Percentiles rank a stretch among this genome's conserved stretches.
These are phyloP conservation scores for Muricea muricata DNA, from an alignment of 92 coral and sea anemone species.

Conservation along the genomic window DNA sequence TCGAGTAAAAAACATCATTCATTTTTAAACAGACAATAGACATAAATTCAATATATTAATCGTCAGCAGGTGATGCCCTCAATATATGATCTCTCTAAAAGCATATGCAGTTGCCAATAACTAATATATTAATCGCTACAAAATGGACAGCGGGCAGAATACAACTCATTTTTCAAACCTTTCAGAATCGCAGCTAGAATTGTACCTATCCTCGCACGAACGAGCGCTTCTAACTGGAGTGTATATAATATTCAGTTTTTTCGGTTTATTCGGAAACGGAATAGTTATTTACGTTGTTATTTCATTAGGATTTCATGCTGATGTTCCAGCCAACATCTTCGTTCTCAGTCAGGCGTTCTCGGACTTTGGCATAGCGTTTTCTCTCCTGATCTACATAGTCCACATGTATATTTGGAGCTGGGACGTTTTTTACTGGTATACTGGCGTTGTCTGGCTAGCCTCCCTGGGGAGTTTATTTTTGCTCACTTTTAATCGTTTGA, in stretches of 20 bases:
- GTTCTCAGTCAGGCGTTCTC: conserved; percentile 39
- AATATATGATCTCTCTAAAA: background rate
- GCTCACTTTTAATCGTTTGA: conserved; percentile 21
- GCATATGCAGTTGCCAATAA: background rate
- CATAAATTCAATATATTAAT: background rate
- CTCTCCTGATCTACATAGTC: background rate
- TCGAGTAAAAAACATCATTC: background rate
- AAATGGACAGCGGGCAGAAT: background rate
- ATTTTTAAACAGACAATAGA: background rate
- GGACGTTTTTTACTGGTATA: conserved; percentile 26
- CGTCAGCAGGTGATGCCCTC: background rate
- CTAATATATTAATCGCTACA: too few species aligned
- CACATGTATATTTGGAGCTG: conserved; percentile 22
- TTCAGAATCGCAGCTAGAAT: background rate
- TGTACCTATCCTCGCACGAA: background rate
- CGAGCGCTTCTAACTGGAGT: conserved; percentile 4
- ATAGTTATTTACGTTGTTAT: background rate
- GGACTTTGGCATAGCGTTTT: conserved; percentile 6
- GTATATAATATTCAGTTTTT: background rate
- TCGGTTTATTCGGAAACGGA: conserved; percentile 18
- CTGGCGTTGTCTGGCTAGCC: conserved; percentile 6
- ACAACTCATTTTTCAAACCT: background rate
- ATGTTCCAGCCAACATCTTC: conserved; percentile 26
- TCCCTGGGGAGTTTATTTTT: conserved; percentile 24
- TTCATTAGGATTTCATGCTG: background rate